Percentiles rank a stretch among this genome's conserved stretches.
These are phyloP conservation scores for Araneus ventricosus DNA, from an alignment of 1,140 invertebrate genomes.

Conservation along the genomic window DNA sequence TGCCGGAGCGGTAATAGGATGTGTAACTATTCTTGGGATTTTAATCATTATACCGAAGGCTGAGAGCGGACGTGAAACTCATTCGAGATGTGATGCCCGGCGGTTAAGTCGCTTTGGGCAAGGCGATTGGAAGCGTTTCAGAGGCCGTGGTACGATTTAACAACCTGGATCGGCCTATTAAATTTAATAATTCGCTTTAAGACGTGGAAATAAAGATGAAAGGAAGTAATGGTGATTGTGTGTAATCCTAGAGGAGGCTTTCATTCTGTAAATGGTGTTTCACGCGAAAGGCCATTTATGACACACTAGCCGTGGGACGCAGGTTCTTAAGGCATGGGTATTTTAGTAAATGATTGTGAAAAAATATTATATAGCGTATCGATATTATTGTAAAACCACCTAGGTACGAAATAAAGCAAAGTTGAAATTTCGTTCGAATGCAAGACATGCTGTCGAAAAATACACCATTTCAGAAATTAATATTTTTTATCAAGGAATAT, in stretches of 20 bases:
- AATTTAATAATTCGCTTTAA: constrained; percentile 50
- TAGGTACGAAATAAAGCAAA: too few species aligned
- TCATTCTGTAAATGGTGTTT: not conserved
- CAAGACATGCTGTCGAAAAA: too few species aligned
- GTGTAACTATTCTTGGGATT: constrained; percentile 49
- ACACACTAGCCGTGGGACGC: not conserved
- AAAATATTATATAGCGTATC: too few species aligned
- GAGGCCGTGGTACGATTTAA: constrained; percentile 38
- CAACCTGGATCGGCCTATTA: constrained; percentile 25
- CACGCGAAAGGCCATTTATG: not conserved
- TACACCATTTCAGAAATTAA: too few species aligned
- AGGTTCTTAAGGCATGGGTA: not conserved
- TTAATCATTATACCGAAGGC: not conserved
- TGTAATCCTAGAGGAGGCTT: not conserved
- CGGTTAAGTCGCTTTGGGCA: constrained; percentile 1
- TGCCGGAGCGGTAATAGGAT: constrained; percentile 43
- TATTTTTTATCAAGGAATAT: too few species aligned
- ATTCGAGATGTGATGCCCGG: not conserved
- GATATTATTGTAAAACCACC: too few species aligned
- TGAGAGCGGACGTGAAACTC: not conserved
- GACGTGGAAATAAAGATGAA: not conserved
- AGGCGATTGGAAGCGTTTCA: not conserved
- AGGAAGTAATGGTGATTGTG: not conserved
- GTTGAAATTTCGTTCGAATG: too few species aligned
- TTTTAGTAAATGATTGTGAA: not conserved